Percentiles rank a stretch among this genome's conserved stretches.
These are phyloP conservation scores for Aphelocoma californica DNA, from an alignment of 2,797 vertebrate species.

Conservation along the genomic window DNA sequence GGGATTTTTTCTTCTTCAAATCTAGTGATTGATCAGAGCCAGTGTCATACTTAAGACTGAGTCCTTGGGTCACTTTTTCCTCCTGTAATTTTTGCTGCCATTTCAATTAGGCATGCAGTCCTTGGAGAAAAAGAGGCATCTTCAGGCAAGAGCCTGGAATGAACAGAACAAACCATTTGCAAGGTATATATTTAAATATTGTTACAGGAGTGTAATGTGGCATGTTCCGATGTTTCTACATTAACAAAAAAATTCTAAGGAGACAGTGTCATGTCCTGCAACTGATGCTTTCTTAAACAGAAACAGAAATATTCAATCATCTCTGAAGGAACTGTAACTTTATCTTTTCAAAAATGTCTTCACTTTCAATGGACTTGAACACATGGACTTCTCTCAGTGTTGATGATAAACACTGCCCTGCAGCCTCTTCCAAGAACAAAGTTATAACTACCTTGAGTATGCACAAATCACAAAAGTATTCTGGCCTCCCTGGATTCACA, in stretches of 20 bases:
- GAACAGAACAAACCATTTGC: not conserved
- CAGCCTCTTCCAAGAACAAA: not conserved
- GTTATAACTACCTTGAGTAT: not conserved
- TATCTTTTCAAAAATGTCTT: not conserved
- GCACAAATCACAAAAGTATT: not conserved
- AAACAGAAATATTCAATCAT: not conserved
- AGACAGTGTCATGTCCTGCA: not conserved
- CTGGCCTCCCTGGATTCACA: not conserved
- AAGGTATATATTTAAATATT: not conserved
- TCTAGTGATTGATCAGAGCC: not conserved
- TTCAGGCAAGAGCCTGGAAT: not conserved
- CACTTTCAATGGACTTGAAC: not conserved
- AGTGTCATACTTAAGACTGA: not conserved
- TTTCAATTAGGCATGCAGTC: not conserved
- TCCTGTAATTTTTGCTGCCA: not conserved
- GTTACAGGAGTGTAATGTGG: not conserved
- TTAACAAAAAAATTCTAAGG: not conserved
- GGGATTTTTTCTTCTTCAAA: not conserved
- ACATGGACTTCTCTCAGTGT: not conserved
- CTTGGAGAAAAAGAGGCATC: not conserved
- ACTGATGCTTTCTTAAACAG: not conserved
- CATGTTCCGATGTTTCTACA: not conserved
- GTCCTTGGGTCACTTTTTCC: not conserved
- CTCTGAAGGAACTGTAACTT: not conserved
- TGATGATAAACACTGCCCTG: not conserved